phyloP scores from a whole-genome alignment of 1,140 invertebrate genomes.

The Acromyrmex echinatior region DNA sequence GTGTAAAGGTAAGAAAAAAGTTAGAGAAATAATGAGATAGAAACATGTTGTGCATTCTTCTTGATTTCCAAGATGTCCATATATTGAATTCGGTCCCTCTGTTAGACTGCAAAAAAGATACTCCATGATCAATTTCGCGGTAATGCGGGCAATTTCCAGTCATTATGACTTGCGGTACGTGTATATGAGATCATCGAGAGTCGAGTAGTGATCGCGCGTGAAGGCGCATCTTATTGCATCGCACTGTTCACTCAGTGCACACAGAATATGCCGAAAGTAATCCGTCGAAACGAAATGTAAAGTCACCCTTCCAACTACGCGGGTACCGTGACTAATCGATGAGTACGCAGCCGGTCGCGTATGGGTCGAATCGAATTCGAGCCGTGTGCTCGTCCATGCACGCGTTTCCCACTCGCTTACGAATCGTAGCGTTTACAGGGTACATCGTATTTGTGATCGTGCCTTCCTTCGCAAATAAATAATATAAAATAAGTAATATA shows the following conservation, averaged over 20 bases:
- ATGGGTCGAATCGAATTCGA: slow-evolving; percentile 80
- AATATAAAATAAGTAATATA: neutral
- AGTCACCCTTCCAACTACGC: slow-evolving; percentile 84
- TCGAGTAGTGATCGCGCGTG: slow-evolving; percentile 63
- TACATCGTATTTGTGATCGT: neutral
- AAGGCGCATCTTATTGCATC: slow-evolving; percentile 68
- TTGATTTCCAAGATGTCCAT: neutral
- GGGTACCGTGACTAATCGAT: slow-evolving; percentile 86
- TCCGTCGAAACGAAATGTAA: slow-evolving; percentile 81
- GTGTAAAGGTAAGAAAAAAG: neutral
- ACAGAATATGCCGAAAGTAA: slow-evolving; percentile 74
- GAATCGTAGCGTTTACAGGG: neutral
- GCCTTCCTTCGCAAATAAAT: neutral
- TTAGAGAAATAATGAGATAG: neutral
- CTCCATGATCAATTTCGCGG: slow-evolving; percentile 59
- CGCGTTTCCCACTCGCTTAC: slow-evolving; percentile 44
- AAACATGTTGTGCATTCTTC: neutral
- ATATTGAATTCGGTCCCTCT: neutral
- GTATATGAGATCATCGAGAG: slow-evolving; percentile 68
- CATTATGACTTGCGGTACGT: slow-evolving; percentile 56
- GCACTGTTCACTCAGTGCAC: slow-evolving; percentile 67
- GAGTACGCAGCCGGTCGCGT: slow-evolving; percentile 83
- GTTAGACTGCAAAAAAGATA: slow-evolving; percentile 33
- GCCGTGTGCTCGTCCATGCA: slow-evolving; percentile 54
- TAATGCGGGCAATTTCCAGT: slow-evolving; percentile 66